A percentile compares a stretch with the other conserved stretches of the same genome.
These are phyloP conservation scores for Sardinella longiceps DNA, from an alignment of 2,797 vertebrate genomes.

Conservation along the genomic window DNA sequence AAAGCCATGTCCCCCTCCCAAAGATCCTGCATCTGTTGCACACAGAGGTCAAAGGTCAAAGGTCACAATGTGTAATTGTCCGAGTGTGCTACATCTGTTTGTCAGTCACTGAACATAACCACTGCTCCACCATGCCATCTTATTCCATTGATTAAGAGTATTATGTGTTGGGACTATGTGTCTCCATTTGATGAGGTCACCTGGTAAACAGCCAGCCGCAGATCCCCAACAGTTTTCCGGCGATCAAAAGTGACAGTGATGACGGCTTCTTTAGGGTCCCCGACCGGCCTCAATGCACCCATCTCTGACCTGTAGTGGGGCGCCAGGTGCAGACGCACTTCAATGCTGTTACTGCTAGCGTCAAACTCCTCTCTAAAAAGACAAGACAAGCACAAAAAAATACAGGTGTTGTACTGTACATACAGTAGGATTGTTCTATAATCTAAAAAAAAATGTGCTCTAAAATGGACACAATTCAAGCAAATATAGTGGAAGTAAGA, in stretches of 20 bases:
- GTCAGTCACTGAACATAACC: neutral
- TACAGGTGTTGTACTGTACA: neutral
- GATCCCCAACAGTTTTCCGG: slow-evolving; percentile 85
- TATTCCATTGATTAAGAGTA: neutral
- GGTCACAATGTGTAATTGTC: slow-evolving; percentile 1
- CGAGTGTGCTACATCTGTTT: no score
- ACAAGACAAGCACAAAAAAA: slow-evolving; percentile 23
- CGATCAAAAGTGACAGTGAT: slow-evolving; percentile 82
- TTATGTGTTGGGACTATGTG: no score
- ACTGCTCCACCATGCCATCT: no score
- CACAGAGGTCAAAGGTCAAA: slow-evolving; percentile 27
- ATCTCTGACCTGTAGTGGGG: slow-evolving; percentile 79
- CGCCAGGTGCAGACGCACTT: slow-evolving; percentile 87
- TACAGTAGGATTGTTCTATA: neutral
- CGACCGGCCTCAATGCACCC: slow-evolving; percentile 82
- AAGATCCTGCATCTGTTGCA: slow-evolving; percentile 73
- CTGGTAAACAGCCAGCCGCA: slow-evolving; percentile 85
- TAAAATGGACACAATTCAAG: neutral
- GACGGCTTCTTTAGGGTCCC: slow-evolving; percentile 64
- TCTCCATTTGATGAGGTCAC: slow-evolving; percentile 65
- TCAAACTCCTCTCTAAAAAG: slow-evolving; percentile 81
- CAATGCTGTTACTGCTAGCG: slow-evolving; percentile 79
- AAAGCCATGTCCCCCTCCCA: slow-evolving; percentile 86
- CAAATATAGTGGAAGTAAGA: no score
- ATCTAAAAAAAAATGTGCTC: neutral